phyloP scores from a whole-genome alignment of 2,888 invertebrate species.

The Apamea sordens region DNA sequence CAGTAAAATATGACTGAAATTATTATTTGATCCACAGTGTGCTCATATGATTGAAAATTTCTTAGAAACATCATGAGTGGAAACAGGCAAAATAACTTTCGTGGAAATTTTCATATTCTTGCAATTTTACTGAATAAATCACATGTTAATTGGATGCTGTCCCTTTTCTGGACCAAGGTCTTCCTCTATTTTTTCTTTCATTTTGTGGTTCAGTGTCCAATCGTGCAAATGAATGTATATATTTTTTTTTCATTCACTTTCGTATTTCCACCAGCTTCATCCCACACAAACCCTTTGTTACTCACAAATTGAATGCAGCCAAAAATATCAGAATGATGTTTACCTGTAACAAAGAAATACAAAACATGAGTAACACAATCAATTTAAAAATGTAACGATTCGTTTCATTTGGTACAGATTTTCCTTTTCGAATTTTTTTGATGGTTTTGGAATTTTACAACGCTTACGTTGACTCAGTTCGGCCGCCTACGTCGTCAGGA shows the following conservation, averaged over 20 bases:
- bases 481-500: too few species aligned
- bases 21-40: neutral
- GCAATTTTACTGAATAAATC: slow-evolving; percentile 4
- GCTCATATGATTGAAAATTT: neutral
- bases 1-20: neutral
- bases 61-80: neutral
- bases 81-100: neutral
- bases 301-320: slow-evolving; percentile 52
- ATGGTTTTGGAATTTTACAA: neutral
- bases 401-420: neutral
- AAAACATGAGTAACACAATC: slow-evolving; percentile 38
- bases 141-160: neutral
- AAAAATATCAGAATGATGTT: slow-evolving; percentile 53
- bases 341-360: slow-evolving; percentile 65
- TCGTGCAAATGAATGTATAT: neutral
- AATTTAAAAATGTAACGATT: neutral
- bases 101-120: neutral
- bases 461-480: too few species aligned
- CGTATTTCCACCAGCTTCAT: neutral
- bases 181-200: neutral
- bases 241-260: neutral
- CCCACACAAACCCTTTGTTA: slow-evolving; percentile 32
- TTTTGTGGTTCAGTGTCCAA: neutral
- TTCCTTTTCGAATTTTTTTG: neutral
- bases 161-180: neutral